Evolutionary conservation across 2,797 vertebrate species (phyloP).

Genomic region (Halcyon smyrnensis): DNA sequence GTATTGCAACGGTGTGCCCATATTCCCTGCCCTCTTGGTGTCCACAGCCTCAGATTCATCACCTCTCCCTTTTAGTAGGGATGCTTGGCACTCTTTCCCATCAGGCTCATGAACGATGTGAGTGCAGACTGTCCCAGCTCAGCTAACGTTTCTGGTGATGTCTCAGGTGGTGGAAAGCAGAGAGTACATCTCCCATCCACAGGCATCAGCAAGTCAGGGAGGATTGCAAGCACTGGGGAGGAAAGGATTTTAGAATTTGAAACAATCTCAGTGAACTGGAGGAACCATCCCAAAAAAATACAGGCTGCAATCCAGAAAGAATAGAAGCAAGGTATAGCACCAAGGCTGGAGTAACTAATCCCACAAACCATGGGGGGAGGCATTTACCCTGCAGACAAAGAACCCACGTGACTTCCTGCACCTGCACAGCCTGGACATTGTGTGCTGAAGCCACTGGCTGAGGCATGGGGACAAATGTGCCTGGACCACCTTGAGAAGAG

Average conservation of each 20-base stretch:
- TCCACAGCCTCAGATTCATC: background rate
- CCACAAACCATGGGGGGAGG: accelerated
- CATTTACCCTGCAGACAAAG: background rate
- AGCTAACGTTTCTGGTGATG: background rate
- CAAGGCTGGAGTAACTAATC: background rate
- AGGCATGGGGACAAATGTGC: background rate
- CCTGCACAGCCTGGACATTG: background rate
- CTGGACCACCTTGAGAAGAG: background rate
- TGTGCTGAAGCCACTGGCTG: background rate
- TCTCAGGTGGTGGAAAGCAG: background rate
- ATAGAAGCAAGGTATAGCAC: background rate
- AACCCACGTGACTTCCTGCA: background rate
- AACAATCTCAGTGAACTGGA: background rate
- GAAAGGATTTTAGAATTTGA: background rate
- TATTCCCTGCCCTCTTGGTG: accelerated
- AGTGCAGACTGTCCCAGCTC: accelerated
- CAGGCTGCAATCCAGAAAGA: background rate
- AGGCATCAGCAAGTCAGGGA: background rate
- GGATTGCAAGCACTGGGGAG: background rate
- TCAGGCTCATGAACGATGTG: background rate
- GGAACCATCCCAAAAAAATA: background rate
- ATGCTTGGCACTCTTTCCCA: background rate
- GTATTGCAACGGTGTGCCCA: background rate
- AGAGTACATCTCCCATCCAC: background rate
- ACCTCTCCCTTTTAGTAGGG: background rate